Base-by-base conservation (phyloP, 2,797 vertebrate genomes). In the Dendrocincla fuliginosa region DNA sequence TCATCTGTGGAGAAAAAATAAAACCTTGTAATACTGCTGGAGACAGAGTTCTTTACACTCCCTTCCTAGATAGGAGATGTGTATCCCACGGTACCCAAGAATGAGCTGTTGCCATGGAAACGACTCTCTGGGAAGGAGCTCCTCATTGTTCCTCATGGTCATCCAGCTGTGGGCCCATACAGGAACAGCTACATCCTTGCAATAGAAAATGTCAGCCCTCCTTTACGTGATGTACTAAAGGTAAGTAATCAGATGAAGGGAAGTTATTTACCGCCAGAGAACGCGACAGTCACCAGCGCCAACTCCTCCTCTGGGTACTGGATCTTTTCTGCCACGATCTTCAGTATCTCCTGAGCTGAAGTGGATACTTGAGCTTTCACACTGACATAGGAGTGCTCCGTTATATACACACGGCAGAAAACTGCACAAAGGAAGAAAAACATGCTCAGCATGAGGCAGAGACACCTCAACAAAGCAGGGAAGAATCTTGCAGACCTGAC, bases 321-420 rank as follows among this genome's bases (percentile, higher is more conserved):
- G 95, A 99, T 98, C 96, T 99, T 99, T 77, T 99, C 99, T 53
- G 99, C 98, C 85, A 99, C 98, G 0, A 98, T 98, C 96, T 98
- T 98, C 95, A 99, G 96, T 87, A 99, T 98, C 95, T 99, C 98
- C 96, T 98, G 98, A 25, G 98, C 98, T 83, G 98, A 98, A 28
- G 97, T 97, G 5, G 98, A 98, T 19, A 97, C 97, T 88, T 98
- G 98, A 47, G 98, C 98, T 97, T 98, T 99, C 97, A 99, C 97
- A 9, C 99, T 99, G 84, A 99, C 97, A 52, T 99, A 99, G 6
- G 99, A 99, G 97, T 99, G 98, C 97, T 99, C 98, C 2, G 98
- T 99, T 91, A 99, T 96, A 59, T 99, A 99, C 64, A 99, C 98
- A 4, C 98, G 99, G 94, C 99, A 99, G 97, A 99, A 97, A 93